Evolutionary conservation across 2,113 vertebrate species (phyloP).

Genomic region (Gymnocephalus cernua): DNA sequence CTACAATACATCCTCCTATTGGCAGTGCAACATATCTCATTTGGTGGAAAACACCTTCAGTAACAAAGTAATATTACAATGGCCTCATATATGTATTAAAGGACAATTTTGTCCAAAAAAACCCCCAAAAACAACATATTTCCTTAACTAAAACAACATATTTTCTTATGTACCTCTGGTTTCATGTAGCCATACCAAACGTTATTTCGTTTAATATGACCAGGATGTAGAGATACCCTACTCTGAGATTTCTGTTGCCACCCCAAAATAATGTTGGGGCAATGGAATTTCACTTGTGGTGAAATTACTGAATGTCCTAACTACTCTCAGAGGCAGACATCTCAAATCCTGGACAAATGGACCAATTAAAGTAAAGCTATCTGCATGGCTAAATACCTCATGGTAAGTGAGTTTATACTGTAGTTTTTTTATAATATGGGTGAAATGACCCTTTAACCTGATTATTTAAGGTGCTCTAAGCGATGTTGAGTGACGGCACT

Average conservation of each 20-base stretch:
- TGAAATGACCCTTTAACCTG: background rate
- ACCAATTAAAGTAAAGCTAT: background rate
- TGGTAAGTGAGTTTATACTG: background rate
- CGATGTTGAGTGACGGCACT: too few relatives aligned
- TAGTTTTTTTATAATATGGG: background rate
- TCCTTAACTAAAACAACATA: too few relatives aligned
- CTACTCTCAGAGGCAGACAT: background rate
- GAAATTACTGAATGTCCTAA: background rate
- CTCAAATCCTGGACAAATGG: background rate
- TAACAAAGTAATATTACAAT: background rate
- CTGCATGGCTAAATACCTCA: background rate
- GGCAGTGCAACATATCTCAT: background rate
- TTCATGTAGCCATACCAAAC: background rate
- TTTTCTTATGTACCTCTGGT: too few relatives aligned
- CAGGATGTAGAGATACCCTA: background rate
- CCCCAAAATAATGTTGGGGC: too few relatives aligned
- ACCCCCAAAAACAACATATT: too few relatives aligned
- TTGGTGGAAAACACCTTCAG: conserved; percentile 28
- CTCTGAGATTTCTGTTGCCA: background rate
- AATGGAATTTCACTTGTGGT: too few relatives aligned
- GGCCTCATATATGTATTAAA: background rate
- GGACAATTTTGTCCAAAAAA: too few relatives aligned
- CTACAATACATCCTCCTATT: conserved; percentile 1
- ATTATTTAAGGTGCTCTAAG: too few relatives aligned
- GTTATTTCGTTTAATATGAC: background rate